Conservation (phyloP, 2,797 vertebrate species). For the Galago senegalensis region DNA sequence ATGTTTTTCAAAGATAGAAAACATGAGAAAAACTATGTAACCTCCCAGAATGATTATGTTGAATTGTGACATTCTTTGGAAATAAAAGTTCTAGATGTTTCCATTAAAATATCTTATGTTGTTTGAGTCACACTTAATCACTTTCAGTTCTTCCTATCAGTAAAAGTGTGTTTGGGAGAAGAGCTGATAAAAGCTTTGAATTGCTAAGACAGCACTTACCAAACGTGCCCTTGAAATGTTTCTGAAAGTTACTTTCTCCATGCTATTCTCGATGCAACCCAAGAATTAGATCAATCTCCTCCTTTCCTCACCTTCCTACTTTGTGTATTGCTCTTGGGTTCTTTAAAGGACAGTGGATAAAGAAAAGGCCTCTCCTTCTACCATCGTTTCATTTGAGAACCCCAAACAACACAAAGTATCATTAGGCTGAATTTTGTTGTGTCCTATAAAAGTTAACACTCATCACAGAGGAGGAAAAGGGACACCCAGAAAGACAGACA, state of each 20-base stretch:
- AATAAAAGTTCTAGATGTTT: background rate
- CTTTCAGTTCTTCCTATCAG: constrained; percentile 10
- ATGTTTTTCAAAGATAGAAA: constrained; percentile 41
- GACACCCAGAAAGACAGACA: background rate
- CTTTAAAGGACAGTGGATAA: constrained; percentile 37
- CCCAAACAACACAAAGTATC: background rate
- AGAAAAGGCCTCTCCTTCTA: background rate
- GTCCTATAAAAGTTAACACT: background rate
- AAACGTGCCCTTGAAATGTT: constrained; percentile 22
- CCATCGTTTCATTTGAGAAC: background rate
- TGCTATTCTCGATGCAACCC: background rate
- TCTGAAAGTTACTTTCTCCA: background rate
- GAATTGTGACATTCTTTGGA: constrained; percentile 25
- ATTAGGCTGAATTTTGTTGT: background rate
- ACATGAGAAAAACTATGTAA: background rate
- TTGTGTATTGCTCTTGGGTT: background rate
- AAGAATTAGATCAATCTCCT: constrained; percentile 32
- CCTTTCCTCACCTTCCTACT: background rate
- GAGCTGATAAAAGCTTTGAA: constrained; percentile 10
- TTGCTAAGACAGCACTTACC: constrained; percentile 22
- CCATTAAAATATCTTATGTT: background rate
- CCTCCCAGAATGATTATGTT: background rate
- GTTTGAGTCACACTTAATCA: background rate
- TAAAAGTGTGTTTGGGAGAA: background rate
- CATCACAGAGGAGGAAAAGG: background rate